A percentile compares a stretch with the other conserved stretches of the same genome.
phyloP scores from a whole-genome alignment of 2,888 invertebrate species.

The Platerodrilus igneus region DNA sequence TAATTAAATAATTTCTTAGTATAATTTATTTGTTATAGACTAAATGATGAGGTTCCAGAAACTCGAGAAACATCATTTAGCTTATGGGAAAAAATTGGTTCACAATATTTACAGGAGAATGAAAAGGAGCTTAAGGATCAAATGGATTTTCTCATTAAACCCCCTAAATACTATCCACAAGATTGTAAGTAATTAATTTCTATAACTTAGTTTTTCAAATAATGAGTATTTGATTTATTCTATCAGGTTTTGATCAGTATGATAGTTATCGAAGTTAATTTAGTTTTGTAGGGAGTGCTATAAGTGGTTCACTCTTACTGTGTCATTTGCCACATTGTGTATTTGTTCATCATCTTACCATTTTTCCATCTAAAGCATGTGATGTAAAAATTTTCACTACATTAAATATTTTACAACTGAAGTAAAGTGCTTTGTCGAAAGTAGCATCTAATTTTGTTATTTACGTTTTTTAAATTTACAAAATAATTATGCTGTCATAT shows the following conservation, averaged over 20 bases:
- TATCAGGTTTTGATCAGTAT: constrained; percentile 3
- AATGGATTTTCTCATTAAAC: constrained; percentile 66
- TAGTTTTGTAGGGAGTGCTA: too few relatives aligned
- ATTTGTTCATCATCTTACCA: too few relatives aligned
- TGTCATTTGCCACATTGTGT: too few relatives aligned
- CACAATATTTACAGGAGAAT: constrained; percentile 79
- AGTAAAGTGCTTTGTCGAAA: too few relatives aligned
- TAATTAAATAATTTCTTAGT: constrained; percentile 3
- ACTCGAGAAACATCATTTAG: constrained; percentile 59
- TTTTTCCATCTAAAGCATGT: too few relatives aligned
- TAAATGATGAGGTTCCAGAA: constrained; percentile 76
- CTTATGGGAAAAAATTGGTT: constrained; percentile 70
- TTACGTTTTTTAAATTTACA: too few relatives aligned
- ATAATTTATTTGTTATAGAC: constrained; percentile 50
- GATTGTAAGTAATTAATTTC: constrained; percentile 45
- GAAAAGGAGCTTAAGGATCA: constrained; percentile 81
- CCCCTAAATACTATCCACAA: constrained; percentile 69
- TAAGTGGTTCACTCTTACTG: too few relatives aligned
- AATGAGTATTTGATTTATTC: constrained; percentile 5
- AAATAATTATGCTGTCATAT: too few relatives aligned
- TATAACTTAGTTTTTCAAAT: constrained; percentile 6
- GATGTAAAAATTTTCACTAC: too few relatives aligned
- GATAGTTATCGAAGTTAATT: not conserved
- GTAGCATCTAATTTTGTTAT: too few relatives aligned
- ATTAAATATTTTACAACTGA: too few relatives aligned